Percentiles rank a stretch among this genome's conserved stretches.
These are phyloP conservation scores for Eudemis profundana DNA, from an alignment of 2,888 invertebrate genomes.

Conservation along the genomic window DNA sequence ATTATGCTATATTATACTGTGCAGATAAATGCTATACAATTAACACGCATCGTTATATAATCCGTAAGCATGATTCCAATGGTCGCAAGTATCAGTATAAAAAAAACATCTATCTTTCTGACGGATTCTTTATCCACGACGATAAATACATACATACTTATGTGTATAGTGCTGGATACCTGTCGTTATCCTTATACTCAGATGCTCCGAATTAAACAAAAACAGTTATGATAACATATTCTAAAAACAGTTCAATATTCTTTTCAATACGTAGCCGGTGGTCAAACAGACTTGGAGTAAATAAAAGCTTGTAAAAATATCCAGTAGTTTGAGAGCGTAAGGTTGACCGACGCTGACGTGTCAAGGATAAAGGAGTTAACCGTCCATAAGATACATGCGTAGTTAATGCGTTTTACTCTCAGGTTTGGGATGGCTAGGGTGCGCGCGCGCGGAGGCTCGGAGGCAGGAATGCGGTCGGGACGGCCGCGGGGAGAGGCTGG, in stretches of 20 bases:
- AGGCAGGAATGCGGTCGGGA: conserved; percentile 79
- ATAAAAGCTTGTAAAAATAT: background rate
- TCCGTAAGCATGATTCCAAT: too few relatives aligned
- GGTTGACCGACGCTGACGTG: background rate
- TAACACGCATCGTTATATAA: too few relatives aligned
- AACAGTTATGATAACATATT: too few relatives aligned
- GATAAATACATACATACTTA: too few relatives aligned
- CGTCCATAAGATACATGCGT: background rate
- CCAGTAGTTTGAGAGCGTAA: conserved; percentile 46
- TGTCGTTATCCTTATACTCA: too few relatives aligned
- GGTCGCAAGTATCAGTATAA: too few relatives aligned
- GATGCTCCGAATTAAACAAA: too few relatives aligned
- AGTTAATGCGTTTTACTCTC: background rate
- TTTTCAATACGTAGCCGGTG: background rate
- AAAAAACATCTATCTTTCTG: too few relatives aligned
- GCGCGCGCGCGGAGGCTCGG: conserved; percentile 65
- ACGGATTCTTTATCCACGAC: too few relatives aligned
- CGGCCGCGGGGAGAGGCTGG: conserved; percentile 65
- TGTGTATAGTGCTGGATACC: too few relatives aligned
- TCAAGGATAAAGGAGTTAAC: background rate
- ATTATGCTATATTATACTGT: too few relatives aligned
- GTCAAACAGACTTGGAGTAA: background rate
- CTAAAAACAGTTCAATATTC: background rate
- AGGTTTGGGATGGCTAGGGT: conserved; percentile 44
- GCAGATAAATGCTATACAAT: too few relatives aligned